A percentile compares a stretch with the other conserved stretches of the same genome.
Conservation (phyloP, 2,113 vertebrate genomes). For the Phrynocephalus versicolor region DNA sequence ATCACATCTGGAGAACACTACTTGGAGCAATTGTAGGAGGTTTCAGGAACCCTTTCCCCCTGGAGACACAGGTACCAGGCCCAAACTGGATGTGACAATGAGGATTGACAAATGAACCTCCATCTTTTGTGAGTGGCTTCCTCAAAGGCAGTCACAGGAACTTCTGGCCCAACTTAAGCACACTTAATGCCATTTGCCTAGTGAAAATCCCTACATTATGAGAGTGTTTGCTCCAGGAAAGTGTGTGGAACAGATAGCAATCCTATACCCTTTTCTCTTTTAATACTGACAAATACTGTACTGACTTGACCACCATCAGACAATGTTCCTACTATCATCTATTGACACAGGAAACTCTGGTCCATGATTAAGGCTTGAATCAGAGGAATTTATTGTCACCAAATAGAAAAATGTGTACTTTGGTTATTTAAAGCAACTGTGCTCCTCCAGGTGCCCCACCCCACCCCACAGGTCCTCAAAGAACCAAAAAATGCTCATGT, state of each 20-base stretch:
- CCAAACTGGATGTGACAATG: too few relatives aligned
- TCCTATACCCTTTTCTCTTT: not conserved
- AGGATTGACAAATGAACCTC: not conserved
- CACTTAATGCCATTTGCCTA: not conserved
- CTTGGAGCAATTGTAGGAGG: not conserved
- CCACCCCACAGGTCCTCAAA: conserved; percentile 43
- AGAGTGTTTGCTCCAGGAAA: not conserved
- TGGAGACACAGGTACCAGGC: not conserved
- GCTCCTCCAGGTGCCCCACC: conserved; percentile 40
- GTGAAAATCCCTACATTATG: not conserved
- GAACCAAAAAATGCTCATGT: conserved; percentile 41
- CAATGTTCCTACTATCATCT: conserved; percentile 5
- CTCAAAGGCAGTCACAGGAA: not conserved
- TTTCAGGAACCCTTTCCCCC: not conserved
- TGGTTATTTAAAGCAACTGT: conserved; percentile 60
- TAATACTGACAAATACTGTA: conserved; percentile 38
- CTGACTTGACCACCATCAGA: conserved; percentile 61
- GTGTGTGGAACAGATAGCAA: not conserved
- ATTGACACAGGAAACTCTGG: conserved; percentile 61
- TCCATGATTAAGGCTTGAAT: conserved; percentile 67
- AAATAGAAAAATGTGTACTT: conserved; percentile 61
- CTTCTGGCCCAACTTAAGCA: too few relatives aligned
- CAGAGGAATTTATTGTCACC: conserved; percentile 66
- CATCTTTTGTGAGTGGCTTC: not conserved
- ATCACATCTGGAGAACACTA: not conserved